Base-by-base conservation (phyloP, 2,888 invertebrate species). In the Ophion ventricosus region DNA sequence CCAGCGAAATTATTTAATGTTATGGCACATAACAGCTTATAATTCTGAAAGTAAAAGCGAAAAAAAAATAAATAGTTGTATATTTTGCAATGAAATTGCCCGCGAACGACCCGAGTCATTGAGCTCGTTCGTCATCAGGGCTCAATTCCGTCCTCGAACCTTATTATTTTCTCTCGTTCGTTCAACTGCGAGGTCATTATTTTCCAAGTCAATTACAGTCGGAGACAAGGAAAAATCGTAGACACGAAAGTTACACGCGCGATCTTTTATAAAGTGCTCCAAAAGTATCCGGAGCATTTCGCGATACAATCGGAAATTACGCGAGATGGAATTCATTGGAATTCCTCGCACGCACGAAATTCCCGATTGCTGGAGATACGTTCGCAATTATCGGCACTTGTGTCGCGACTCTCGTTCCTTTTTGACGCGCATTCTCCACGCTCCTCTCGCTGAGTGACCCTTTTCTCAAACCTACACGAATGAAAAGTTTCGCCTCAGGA, bases 351-450 rank as follows among this genome's bases (percentile, higher is more conserved):
- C 80, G 81, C 76, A 25, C 23, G 61, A 67, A 77, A 70, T 76
- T 84, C 80, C 17, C 57, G 63, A 63, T 29, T 35, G 56, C 35
- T 23, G 10, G 29, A 57, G 56, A 69, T 80, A 49, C 77, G 49
- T 61, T 72, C 43, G 76, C 74, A 83, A 83, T 83, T 83, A 83
- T 76, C 83, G 72, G 20, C 83, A 72, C 80, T 72, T 70, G 57
- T 66, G 64, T 43, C 77, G 8, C n/a, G 14, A 23, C 72, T 54
- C 69, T 69, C 35, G 54, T 14, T 61, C 40, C 29, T 69, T 69
- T 57, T 67, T 14, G 43, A 56, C 49, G 17, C 11, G 35, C 17
- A 26, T 40, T 23, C 35, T 25, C 14, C n/a, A 26, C n/a, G 17
- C 5, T 59, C 11, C 1, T 35, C 23, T 35, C 23, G 29, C 20